Percentiles rank a stretch among this genome's conserved stretches.
Evolutionary conservation across 2,888 invertebrate genomes (phyloP).

Genomic region (Sminthurinus aureus): DNA sequence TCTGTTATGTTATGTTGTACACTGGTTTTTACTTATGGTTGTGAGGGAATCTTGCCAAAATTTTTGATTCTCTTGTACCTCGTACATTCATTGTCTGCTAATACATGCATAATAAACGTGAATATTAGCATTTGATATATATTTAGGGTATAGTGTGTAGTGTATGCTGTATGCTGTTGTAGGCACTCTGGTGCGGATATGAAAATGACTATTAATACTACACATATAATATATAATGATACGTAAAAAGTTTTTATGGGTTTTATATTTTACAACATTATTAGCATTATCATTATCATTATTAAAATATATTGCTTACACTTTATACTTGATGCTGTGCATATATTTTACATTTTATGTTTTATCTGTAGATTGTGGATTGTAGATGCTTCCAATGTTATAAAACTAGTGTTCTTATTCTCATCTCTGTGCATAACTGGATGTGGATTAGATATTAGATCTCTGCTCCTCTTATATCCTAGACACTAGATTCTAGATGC

Average conservation of each 20-base stretch:
- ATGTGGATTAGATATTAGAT: background rate
- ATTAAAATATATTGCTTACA: no score
- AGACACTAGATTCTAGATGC: background rate
- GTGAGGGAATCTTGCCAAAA: slow-evolving; percentile 21
- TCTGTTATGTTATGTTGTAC: background rate
- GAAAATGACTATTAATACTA: no score
- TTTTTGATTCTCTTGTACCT: slow-evolving; percentile 23
- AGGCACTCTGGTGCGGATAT: no score
- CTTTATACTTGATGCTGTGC: no score
- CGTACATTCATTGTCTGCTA: slow-evolving; percentile 26
- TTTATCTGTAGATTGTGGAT: no score
- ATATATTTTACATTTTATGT: no score
- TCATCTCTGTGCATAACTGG: background rate
- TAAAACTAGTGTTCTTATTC: background rate
- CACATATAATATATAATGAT: background rate
- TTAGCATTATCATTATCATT: no score
- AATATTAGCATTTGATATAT: background rate
- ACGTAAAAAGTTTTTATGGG: background rate
- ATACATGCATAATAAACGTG: background rate
- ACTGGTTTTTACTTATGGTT: background rate
- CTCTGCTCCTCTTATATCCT: background rate
- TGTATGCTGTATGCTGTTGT: no score
- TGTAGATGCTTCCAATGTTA: background rate
- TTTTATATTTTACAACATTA: background rate
- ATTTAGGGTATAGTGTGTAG: no score